Conservation (phyloP, 2,888 invertebrate species). For the Ectemnius cavifrons region DNA sequence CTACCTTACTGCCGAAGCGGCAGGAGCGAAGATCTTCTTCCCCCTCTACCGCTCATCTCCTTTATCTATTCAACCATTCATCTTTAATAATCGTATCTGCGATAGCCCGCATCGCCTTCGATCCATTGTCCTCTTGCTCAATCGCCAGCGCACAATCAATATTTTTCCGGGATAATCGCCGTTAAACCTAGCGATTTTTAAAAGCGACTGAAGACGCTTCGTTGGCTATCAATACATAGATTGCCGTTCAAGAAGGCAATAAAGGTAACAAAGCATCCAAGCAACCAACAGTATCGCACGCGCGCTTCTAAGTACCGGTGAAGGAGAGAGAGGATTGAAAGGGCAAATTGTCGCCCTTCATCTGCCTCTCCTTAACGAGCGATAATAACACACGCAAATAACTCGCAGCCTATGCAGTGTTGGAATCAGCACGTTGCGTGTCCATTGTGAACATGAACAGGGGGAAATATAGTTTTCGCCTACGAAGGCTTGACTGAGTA, state of each 20-base stretch:
- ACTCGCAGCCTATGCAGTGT: conserved; percentile 19
- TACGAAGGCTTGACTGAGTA: too few species aligned
- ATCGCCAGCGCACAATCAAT: too few species aligned
- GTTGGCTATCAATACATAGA: background rate
- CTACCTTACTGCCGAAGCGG: conserved; percentile 28
- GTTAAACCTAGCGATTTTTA: background rate
- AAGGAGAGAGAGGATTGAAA: conserved; percentile 24
- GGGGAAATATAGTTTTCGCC: too few species aligned
- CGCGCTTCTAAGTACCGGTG: conserved; percentile 23
- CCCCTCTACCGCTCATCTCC: conserved; percentile 30
- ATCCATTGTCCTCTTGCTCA: too few species aligned
- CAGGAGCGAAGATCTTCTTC: background rate
- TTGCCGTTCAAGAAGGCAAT: background rate
- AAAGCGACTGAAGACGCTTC: background rate
- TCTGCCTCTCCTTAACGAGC: conserved; percentile 64
- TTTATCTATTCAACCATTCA: conserved; percentile 44
- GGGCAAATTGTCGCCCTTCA: conserved; percentile 51
- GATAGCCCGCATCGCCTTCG: too few species aligned
- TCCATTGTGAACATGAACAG: background rate
- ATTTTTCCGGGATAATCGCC: background rate
- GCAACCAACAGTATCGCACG: background rate
- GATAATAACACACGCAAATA: conserved; percentile 70
- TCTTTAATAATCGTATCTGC: background rate
- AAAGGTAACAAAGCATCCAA: background rate
- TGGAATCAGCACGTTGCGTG: background rate